Base-by-base conservation (phyloP, 1,140 invertebrate genomes). In the Sarcophaga peregrina region DNA sequence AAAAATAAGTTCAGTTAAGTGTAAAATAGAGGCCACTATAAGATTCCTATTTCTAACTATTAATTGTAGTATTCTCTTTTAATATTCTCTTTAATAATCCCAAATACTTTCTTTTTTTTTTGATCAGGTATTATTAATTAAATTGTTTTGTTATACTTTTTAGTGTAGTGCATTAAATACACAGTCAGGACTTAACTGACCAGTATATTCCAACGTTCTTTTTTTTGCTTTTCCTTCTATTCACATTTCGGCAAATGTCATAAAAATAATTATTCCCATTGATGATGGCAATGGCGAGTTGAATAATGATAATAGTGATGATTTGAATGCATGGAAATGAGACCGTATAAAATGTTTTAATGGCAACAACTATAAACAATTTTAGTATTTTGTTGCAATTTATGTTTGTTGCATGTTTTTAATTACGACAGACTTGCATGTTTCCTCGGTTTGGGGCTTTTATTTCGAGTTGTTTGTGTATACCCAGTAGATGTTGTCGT, bases 341-440 rank as follows among this genome's bases (percentile, higher is more conserved):
- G 17, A 68, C n/a, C 20, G 62, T 68, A 37, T 37, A 68, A 20
- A 68, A 68, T 9, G 17, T 68, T 68, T 68, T 68, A 68, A 68
- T 68, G 62, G 37, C 46, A 10, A 75, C 13, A 13, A 75, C 25
- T 46, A 75, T 75, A 75, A 46, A 75, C 73, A 75, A 75, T 75
- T 75, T 75, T 46, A 17, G 45, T 47, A 75, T 45, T 75, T 46
- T 75, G 73, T 47, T 75, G 73, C 45, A 75, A 75, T 75, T 75
- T 45, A 75, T 75, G 68, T 45, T 73, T 25, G 68, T 45, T 58
- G 54, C 54, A 58, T 58, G 54, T 58, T 58, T 58, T 6, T 58
- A 58, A 58, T 58, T 58, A 58, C n/a, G n/a, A 54, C 52, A 54
- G 15, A 58, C 13, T 58, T 58, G 10, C 54, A 58, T 58, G 54